Percentiles rank a stretch among this genome's conserved stretches.
Conservation (phyloP, 2,888 invertebrate genomes). For the Byasa hedistus region DNA sequence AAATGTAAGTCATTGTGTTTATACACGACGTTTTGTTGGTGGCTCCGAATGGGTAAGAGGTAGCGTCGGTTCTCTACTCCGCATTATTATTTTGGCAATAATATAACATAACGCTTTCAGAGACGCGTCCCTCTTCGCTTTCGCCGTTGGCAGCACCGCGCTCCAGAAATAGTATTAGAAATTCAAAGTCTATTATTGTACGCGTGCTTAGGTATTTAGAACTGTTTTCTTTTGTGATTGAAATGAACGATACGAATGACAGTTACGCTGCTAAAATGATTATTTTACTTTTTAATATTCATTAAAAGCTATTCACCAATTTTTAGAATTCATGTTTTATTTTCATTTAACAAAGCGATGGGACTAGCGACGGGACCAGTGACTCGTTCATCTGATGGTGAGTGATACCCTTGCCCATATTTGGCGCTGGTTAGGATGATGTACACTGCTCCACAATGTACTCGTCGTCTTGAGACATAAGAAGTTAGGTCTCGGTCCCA, state of each 20-base stretch:
- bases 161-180: slow-evolving; percentile 69
- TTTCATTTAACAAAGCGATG: too few relatives aligned
- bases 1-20: slow-evolving; percentile 31
- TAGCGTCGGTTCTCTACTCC: slow-evolving; percentile 46
- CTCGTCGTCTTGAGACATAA: too few relatives aligned
- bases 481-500: too few relatives aligned
- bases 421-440: too few relatives aligned
- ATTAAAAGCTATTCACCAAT: too few relatives aligned
- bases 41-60: slow-evolving; percentile 21
- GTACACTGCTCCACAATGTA: too few relatives aligned
- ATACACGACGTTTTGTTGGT: slow-evolving; percentile 3
- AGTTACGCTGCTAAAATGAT: slow-evolving; percentile 11
- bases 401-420: too few relatives aligned
- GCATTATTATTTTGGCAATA: slow-evolving; percentile 71
- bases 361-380: too few relatives aligned
- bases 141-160: slow-evolving; percentile 53
- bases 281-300: slow-evolving; percentile 7
- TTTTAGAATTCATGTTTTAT: too few relatives aligned
- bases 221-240: slow-evolving; percentile 52
- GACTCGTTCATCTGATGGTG: too few relatives aligned
- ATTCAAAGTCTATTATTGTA: slow-evolving; percentile 69
- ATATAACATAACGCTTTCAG: slow-evolving; percentile 61
- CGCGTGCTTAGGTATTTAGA: slow-evolving; percentile 57
- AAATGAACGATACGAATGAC: slow-evolving; percentile 32
- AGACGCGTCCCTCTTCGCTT: slow-evolving; percentile 44